Evolutionary conservation across 92 coral and sea anemone species (phyloP).

Genomic region (Paragorgia papillata): DNA sequence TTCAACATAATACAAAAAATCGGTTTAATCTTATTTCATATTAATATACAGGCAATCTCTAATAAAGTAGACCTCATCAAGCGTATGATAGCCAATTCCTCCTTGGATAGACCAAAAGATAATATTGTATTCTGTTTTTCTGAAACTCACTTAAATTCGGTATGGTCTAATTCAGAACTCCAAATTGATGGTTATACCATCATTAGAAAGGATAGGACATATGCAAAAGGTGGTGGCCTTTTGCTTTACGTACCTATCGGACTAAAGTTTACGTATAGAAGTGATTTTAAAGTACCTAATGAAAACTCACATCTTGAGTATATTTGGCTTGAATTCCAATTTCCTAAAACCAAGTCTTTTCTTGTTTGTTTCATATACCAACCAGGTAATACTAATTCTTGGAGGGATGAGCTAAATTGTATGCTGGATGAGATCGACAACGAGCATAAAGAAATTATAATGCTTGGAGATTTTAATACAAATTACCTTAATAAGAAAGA

Average conservation of each 20-base stretch:
- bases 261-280: neutral
- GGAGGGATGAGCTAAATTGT: neutral
- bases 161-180: neutral
- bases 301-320: neutral
- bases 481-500: neutral
- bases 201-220: neutral
- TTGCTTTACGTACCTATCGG: neutral
- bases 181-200: neutral
- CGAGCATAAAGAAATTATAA: neutral
- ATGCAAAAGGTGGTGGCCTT: constrained; percentile 1
- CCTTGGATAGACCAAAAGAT: neutral
- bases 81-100: neutral
- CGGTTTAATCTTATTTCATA: neutral
- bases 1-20: neutral
- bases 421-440: neutral
- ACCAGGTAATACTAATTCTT: neutral
- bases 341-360: neutral
- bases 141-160: neutral
- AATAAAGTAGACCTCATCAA: neutral
- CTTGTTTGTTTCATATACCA: neutral
- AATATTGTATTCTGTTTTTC: constrained; percentile 6
- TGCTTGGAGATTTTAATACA: constrained; percentile 1
- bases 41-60: neutral
- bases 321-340: neutral
- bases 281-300: neutral